A percentile compares a stretch with the other conserved stretches of the same genome.
Conservation (phyloP, 2,797 vertebrate species). For the Eleutherodactylus coqui region DNA sequence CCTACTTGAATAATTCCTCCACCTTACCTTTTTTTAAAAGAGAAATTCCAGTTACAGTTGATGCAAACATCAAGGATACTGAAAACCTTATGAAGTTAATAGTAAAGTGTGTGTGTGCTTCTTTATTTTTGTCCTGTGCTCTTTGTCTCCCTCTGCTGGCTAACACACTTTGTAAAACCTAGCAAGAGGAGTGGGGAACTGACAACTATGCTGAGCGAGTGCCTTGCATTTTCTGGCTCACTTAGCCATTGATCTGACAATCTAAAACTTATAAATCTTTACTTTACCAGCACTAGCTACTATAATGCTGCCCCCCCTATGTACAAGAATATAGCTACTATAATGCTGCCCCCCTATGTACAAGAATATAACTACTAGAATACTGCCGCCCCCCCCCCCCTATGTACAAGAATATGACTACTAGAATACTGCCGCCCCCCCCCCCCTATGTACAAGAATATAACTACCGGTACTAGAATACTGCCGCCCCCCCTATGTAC, state of each 20-base stretch:
- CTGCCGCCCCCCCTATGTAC: too few relatives aligned
- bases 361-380: constrained; percentile 4
- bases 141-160: background rate
- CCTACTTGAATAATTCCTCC: too few relatives aligned
- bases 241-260: background rate
- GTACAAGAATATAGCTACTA: background rate
- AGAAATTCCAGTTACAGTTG: too few relatives aligned
- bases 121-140: background rate
- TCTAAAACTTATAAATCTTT: too few relatives aligned
- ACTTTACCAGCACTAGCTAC: too few relatives aligned
- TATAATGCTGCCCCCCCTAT: too few relatives aligned
- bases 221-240: background rate
- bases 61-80: too few relatives aligned
- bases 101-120: too few relatives aligned
- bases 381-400: background rate
- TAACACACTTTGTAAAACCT: background rate
- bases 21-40: too few relatives aligned
- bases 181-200: background rate
- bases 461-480: too few relatives aligned
- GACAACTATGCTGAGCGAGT: background rate
- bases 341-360: background rate
- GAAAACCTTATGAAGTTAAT: too few relatives aligned
- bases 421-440: too few relatives aligned
- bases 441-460: background rate
- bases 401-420: background rate